Percentiles rank a stretch among this genome's conserved stretches.
Evolutionary conservation across 2,888 invertebrate species (phyloP).

Genomic region (Catocala sponsa): DNA sequence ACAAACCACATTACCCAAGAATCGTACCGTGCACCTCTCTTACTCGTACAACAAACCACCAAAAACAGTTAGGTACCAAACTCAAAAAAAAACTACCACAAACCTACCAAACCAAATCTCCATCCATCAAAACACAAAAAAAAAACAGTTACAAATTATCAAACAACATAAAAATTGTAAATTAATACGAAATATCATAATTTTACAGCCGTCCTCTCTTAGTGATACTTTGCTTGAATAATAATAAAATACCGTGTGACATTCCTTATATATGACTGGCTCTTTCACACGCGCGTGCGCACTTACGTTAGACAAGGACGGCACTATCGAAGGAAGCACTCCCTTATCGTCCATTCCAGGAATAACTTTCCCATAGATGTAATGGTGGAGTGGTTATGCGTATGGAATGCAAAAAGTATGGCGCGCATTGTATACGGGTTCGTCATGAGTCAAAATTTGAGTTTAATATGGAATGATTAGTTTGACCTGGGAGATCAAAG

Average conservation of each 20-base stretch:
- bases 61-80: no score
- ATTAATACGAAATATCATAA: slow-evolving; percentile 43
- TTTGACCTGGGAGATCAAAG: no score
- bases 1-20: no score
- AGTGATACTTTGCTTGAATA: slow-evolving; percentile 75
- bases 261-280: slow-evolving; percentile 68
- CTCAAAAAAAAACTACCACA: no score
- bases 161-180: slow-evolving; percentile 18
- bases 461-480: slow-evolving; percentile 26
- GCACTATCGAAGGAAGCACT: slow-evolving; percentile 67
- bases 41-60: no score
- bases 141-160: slow-evolving; percentile 15
- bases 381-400: slow-evolving; percentile 60
- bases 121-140: slow-evolving; percentile 3
- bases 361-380: slow-evolving; percentile 86
- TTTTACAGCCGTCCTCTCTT: slow-evolving; percentile 52
- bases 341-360: slow-evolving; percentile 83
- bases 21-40: no score
- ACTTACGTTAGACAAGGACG: slow-evolving; percentile 55
- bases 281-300: slow-evolving; percentile 35
- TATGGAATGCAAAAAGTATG: slow-evolving; percentile 75
- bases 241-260: slow-evolving; percentile 80
- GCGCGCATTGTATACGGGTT: slow-evolving; percentile 41
- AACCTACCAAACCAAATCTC: neutral
- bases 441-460: slow-evolving; percentile 50